phyloP scores from a whole-genome alignment of 1,140 invertebrate species.

The Trichonephila clavipes region DNA sequence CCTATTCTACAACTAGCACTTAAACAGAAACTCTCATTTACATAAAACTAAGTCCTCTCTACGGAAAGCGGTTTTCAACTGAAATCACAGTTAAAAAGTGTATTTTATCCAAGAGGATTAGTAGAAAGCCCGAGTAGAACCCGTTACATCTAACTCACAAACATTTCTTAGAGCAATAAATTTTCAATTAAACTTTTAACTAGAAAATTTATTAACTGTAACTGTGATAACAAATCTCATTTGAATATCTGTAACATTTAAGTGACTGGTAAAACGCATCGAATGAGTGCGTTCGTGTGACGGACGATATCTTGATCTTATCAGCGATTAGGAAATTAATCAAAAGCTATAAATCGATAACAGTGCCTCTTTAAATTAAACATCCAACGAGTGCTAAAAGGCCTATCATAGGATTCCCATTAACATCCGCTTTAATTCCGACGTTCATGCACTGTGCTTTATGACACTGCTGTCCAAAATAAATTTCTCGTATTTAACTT shows the following conservation, averaged over 20 bases:
- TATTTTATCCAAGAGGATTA: no score
- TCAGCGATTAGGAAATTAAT: conserved; percentile 1
- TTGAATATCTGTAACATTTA: neutral
- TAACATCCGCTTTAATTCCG: conserved; percentile 19
- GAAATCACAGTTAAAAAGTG: no score
- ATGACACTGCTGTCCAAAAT: conserved; percentile 24
- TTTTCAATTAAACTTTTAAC: no score
- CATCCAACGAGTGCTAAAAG: neutral
- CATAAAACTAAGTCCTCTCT: no score
- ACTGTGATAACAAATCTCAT: neutral
- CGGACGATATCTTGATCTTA: neutral
- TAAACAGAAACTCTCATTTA: no score
- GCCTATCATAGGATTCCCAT: conserved; percentile 36
- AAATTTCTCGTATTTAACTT: conserved; percentile 62
- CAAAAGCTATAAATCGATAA: conserved; percentile 28
- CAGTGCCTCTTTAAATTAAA: neutral
- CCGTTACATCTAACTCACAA: no score
- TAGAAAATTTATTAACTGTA: neutral
- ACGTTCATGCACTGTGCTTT: neutral
- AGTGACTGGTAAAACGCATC: neutral
- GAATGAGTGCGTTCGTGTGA: neutral
- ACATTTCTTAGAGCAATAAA: no score
- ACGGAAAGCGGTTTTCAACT: no score
- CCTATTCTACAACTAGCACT: no score
- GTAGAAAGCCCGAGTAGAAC: no score